Base-by-base conservation (phyloP, 2,888 invertebrate species). In the Polydrusus cervinus region DNA sequence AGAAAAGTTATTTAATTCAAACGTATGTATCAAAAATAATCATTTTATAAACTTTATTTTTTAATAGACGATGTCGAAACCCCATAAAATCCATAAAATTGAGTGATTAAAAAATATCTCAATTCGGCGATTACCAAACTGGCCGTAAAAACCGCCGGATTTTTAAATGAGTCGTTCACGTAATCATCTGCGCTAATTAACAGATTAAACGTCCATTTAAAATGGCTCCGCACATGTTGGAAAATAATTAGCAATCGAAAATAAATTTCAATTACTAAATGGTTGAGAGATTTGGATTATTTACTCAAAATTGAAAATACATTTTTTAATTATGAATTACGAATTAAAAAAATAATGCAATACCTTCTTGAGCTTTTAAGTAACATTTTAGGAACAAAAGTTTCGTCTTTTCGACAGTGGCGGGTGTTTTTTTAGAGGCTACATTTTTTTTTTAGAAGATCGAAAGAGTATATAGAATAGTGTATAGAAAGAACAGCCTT, bases 111-210 rank as follows among this genome's bases (percentile, higher is more conserved):
- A n/a, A 16, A 16, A 47, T 9, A 8, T 3, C 34, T 34, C 34
- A 34, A 34, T 34, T 34, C n/a, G 45, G 5, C 14, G 14, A 13
- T n/a, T 16, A 57, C 57, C 38, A 13, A 40, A 61, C 16, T 43
- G n/a, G 20, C 3, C 8, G 43, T 18, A n/a, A 49, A 65, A 51
- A 51, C 65, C 49, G 11, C 49, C 18, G 8, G 43, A 68, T 55
- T 68, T 68, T 68, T 53, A 68, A 68, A 40, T 68, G 55, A 68
- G 30, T 57, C 53, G 16, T 68, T 51, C 13, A 13, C 11, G 57
- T 51, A 45, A 57, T 68, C 68, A 43, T 34, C 55, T 43, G 55
- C n/a, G 6, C 68, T 57, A 68, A 55, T 68, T 57, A 57, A 40
- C 45, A 53, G 68, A 68, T 55, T 68, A 55, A 55, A 43, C 16